phyloP scores from a whole-genome alignment of 2,888 invertebrate species.

The Labia minor region DNA sequence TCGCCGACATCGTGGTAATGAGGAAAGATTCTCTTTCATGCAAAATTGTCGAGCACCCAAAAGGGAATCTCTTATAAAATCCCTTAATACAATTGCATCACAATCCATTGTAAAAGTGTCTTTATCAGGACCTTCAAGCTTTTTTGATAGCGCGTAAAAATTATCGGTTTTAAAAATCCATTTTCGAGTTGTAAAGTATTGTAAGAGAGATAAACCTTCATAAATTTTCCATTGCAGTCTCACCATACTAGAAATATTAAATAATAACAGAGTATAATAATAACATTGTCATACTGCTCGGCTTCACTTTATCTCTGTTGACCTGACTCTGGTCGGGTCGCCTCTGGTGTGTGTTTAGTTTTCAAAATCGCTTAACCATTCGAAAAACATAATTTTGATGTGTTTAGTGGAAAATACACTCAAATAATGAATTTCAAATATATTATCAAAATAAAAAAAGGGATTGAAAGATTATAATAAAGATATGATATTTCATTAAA shows the following conservation, averaged over 20 bases:
- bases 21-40: slow-evolving; percentile 68
- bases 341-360: too few relatives aligned
- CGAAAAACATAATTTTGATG: too few relatives aligned
- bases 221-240: slow-evolving; percentile 50
- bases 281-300: too few relatives aligned
- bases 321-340: too few relatives aligned
- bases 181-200: slow-evolving; percentile 68
- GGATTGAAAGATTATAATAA: too few relatives aligned
- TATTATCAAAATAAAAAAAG: too few relatives aligned
- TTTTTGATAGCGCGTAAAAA: slow-evolving; percentile 42
- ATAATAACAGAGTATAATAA: too few relatives aligned
- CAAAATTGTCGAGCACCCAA: slow-evolving; percentile 75
- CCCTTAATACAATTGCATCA: slow-evolving; percentile 47
- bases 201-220: slow-evolving; percentile 52
- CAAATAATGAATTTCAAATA: too few relatives aligned
- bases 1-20: slow-evolving; percentile 58
- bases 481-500: too few relatives aligned
- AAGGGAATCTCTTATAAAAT: slow-evolving; percentile 59
- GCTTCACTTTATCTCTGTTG: too few relatives aligned
- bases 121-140: slow-evolving; percentile 45
- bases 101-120: slow-evolving; percentile 46
- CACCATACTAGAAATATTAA: slow-evolving; percentile 44
- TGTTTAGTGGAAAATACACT: too few relatives aligned
- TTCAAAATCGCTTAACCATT: too few relatives aligned
- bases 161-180: slow-evolving; percentile 66